Conservation (phyloP, 2,888 invertebrate species). For the Rhagophthalmus giganteus region DNA sequence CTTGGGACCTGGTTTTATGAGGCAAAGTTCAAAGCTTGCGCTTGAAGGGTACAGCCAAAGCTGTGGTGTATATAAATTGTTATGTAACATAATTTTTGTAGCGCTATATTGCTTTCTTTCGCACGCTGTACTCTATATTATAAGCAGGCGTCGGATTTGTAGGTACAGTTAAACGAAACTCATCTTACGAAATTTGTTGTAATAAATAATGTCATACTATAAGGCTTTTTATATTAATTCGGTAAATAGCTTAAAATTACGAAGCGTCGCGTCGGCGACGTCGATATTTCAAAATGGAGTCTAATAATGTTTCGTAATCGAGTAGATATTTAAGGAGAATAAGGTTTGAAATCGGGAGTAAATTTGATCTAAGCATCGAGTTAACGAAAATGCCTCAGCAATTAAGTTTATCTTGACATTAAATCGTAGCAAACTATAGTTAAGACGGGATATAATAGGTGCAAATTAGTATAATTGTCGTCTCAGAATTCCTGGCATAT, state of each 20-base stretch:
- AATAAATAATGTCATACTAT: conserved; percentile 3
- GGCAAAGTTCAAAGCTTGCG: conserved; percentile 39
- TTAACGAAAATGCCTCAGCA: conserved; percentile 42
- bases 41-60: conserved; percentile 30
- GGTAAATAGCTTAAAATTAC: background rate
- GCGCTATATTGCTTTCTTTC: conserved; percentile 29
- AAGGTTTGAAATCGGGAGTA: conserved; percentile 15
- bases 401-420: conserved; percentile 50
- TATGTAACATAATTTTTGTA: conserved; percentile 31
- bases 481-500: conserved; percentile 54
- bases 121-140: conserved; percentile 22
- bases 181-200: conserved; percentile 20
- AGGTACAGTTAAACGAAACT: conserved; percentile 8
- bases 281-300: too few species aligned
- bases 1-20: conserved; percentile 45
- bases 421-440: conserved; percentile 45
- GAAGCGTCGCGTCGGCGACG: background rate
- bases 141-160: conserved; percentile 21
- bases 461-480: conserved; percentile 55
- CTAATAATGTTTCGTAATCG: too few species aligned
- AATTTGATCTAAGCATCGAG: conserved; percentile 25
- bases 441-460: conserved; percentile 52
- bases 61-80: conserved; percentile 31
- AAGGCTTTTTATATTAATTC: background rate
- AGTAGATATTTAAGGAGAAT: too few species aligned